A percentile compares a stretch with the other conserved stretches of the same genome.
Conservation (phyloP, 2,888 invertebrate genomes). For the Acronicta leporina region DNA sequence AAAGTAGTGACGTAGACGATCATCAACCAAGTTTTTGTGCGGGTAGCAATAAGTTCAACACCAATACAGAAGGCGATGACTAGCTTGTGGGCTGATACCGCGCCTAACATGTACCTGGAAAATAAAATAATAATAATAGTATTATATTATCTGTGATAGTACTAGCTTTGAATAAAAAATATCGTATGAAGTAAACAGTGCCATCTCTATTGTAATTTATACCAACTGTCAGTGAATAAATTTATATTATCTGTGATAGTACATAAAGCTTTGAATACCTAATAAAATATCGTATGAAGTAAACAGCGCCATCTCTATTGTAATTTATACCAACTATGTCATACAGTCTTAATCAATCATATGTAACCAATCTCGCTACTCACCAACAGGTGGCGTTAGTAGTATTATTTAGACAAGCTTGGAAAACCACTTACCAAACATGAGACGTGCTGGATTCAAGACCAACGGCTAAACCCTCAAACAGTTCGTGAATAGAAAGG, state of each 20-base stretch:
- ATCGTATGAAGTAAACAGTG: constrained; percentile 44
- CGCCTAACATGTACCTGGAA: constrained; percentile 94
- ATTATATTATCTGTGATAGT: too few species aligned
- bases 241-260: too few species aligned
- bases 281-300: too few species aligned
- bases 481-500: constrained; percentile 95
- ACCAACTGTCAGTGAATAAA: too few species aligned
- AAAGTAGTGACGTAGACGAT: constrained; percentile 93
- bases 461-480: constrained; percentile 95
- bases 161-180: too few species aligned
- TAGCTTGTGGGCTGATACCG: constrained; percentile 95
- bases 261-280: too few species aligned
- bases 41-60: constrained; percentile 93
- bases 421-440: constrained; percentile 74
- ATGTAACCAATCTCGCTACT: constrained; percentile 44
- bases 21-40: constrained; percentile 90
- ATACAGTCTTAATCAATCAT: too few species aligned
- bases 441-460: constrained; percentile 90
- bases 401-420: not conserved
- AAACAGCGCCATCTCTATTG: constrained; percentile 62
- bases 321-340: too few species aligned
- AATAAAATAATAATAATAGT: not conserved
- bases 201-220: constrained; percentile 67
- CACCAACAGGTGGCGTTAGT: constrained; percentile 47
- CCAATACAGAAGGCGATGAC: constrained; percentile 97